Conservation (phyloP, 2,113 vertebrate genomes). For the Pseudorhombus dupliciocellatus region DNA sequence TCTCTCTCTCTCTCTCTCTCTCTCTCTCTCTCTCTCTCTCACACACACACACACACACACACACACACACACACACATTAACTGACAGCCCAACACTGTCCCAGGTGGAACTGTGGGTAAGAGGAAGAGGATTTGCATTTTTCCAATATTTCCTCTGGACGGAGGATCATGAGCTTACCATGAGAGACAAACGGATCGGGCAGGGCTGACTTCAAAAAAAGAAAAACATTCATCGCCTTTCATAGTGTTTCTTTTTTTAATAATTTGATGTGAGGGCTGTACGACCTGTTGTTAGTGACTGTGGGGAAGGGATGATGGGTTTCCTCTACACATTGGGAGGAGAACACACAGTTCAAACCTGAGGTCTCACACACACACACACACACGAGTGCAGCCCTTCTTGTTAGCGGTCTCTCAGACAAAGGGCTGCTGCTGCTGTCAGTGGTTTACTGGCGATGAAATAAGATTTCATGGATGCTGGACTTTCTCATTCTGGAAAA, state of each 20-base stretch:
- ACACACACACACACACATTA: slow-evolving; percentile 27
- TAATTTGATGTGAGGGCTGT: slow-evolving; percentile 36
- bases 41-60: neutral
- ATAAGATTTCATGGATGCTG: slow-evolving; percentile 12
- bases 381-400: slow-evolving; percentile 12
- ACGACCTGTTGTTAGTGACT: slow-evolving; percentile 44
- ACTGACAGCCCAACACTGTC: slow-evolving; percentile 60
- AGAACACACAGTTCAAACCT: slow-evolving; percentile 41
- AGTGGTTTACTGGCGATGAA: slow-evolving; percentile 2
- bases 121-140: slow-evolving; percentile 75
- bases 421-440: slow-evolving; percentile 25
- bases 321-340: slow-evolving; percentile 20
- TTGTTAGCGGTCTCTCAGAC: slow-evolving; percentile 36
- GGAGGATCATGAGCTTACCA: slow-evolving; percentile 64
- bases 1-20: neutral
- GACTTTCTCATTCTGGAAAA: slow-evolving; percentile 9
- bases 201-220: slow-evolving; percentile 36
- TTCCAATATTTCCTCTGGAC: slow-evolving; percentile 67
- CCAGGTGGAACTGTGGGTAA: slow-evolving; percentile 62
- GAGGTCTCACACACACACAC: slow-evolving; percentile 13
- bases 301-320: slow-evolving; percentile 46
- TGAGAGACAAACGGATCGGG: slow-evolving; percentile 29
- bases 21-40: neutral
- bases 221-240: slow-evolving; percentile 52
- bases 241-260: slow-evolving; percentile 24